Evolutionary conservation across 2,113 vertebrate genomes (phyloP).

Genomic region (Forbesichthys agassizii): DNA sequence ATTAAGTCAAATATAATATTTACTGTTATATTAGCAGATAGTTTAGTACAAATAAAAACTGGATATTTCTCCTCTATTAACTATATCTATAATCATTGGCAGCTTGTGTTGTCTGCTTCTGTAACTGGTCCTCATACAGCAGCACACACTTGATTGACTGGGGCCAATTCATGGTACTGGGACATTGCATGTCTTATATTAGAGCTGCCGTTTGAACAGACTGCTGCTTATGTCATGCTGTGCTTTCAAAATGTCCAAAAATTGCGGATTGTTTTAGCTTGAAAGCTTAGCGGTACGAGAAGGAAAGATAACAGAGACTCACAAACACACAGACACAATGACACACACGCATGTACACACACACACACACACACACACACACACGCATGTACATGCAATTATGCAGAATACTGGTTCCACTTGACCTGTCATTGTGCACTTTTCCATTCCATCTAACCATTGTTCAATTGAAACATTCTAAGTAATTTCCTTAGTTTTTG

Average conservation of each 20-base stretch:
- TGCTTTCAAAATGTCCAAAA: conserved; percentile 6
- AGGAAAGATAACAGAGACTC: too few species aligned
- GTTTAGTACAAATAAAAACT: too few species aligned
- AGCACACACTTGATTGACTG: not conserved
- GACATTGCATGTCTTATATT: conserved; percentile 4
- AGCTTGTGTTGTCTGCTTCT: not conserved
- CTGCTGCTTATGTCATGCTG: not conserved
- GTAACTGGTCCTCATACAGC: not conserved
- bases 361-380: conserved; percentile 14
- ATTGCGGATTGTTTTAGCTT: conserved; percentile 4
- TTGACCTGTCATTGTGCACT: conserved; percentile 46
- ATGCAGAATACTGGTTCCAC: conserved; percentile 25
- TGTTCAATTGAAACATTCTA: conserved; percentile 42
- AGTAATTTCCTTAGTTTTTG: conserved; percentile 40
- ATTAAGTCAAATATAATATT: too few species aligned
- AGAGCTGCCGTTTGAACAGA: not conserved
- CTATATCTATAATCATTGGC: not conserved
- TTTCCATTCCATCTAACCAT: conserved; percentile 38
- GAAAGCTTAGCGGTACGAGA: conserved; percentile 1
- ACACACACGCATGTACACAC: not conserved
- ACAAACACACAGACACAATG: not conserved
- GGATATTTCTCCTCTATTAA: not conserved
- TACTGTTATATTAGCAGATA: too few species aligned
- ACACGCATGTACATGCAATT: conserved; percentile 2
- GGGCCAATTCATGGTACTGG: not conserved